phyloP scores from a whole-genome alignment of 2,888 invertebrate species.

The Polyommatus icarus region DNA sequence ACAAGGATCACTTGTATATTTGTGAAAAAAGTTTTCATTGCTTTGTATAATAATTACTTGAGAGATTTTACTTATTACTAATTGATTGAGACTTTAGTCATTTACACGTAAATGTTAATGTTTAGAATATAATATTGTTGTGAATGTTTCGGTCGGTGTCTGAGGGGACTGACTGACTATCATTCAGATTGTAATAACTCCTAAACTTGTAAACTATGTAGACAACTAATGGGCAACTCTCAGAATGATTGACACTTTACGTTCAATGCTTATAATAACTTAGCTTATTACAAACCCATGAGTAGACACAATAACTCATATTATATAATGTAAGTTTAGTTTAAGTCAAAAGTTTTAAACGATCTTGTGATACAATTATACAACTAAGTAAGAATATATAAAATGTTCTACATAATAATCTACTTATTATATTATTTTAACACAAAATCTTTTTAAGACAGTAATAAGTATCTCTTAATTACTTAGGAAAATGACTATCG shows the following conservation, averaged over 20 bases:
- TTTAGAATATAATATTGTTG: neutral
- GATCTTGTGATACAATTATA: neutral
- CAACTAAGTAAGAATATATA: neutral
- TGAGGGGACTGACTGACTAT: neutral
- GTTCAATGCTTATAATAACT: neutral
- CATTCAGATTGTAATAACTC: neutral
- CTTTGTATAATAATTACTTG: too few species aligned
- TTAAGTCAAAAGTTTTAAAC: too few species aligned
- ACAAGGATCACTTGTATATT: too few species aligned
- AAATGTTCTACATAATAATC: neutral
- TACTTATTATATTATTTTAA: neutral
- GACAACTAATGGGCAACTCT: neutral
- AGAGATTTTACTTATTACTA: too few species aligned
- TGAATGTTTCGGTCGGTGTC: neutral
- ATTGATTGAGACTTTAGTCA: too few species aligned
- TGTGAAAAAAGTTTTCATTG: neutral
- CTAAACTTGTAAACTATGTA: neutral
- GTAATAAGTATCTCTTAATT: neutral
- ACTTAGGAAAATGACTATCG: neutral
- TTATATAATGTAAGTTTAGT: neutral
- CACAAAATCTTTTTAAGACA: neutral
- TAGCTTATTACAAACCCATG: neutral
- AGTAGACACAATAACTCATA: neutral
- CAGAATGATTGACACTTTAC: slow-evolving; percentile 1
- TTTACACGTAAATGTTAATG: neutral